A percentile compares a stretch with the other conserved stretches of the same genome.
These are phyloP conservation scores for Mamestra configurata DNA, from an alignment of 1,140 invertebrate species.

Conservation along the genomic window DNA sequence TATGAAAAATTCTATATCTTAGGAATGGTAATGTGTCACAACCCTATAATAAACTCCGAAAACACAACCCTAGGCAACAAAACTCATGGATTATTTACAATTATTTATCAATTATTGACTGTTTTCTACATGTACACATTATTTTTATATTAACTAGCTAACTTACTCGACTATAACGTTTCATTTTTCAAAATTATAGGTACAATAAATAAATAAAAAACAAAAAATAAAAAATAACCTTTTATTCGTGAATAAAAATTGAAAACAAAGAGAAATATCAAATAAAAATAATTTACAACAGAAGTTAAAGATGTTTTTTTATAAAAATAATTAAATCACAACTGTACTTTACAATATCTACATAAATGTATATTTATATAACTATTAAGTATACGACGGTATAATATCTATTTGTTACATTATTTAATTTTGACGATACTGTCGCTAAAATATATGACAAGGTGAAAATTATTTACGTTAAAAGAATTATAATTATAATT, in stretches of 20 bases:
- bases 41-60: slow-evolving; percentile 58
- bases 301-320: slow-evolving; percentile 40
- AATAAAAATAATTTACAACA: slow-evolving; percentile 62
- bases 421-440: slow-evolving; percentile 48
- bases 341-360: slow-evolving; percentile 54
- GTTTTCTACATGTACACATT: not conserved
- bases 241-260: slow-evolving; percentile 67
- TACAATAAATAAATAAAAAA: slow-evolving; percentile 55
- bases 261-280: slow-evolving; percentile 62
- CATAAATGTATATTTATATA: slow-evolving; percentile 51
- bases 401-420: slow-evolving; percentile 53
- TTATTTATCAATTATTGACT: slow-evolving; percentile 7
- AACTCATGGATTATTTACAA: slow-evolving; percentile 1
- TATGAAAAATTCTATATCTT: slow-evolving; percentile 38
- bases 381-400: slow-evolving; percentile 55
- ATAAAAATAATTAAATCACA: slow-evolving; percentile 67
- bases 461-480: not conserved
- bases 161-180: not conserved
- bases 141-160: not conserved
- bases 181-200: not conserved
- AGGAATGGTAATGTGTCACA: slow-evolving; percentile 50
- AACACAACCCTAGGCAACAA: slow-evolving; percentile 53
- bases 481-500: not conserved
- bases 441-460: not conserved
- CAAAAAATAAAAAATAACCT: slow-evolving; percentile 64